These are phyloP conservation scores for Tringa solitaria DNA, from an alignment of 2,113 vertebrate species.

Conservation along the genomic window DNA sequence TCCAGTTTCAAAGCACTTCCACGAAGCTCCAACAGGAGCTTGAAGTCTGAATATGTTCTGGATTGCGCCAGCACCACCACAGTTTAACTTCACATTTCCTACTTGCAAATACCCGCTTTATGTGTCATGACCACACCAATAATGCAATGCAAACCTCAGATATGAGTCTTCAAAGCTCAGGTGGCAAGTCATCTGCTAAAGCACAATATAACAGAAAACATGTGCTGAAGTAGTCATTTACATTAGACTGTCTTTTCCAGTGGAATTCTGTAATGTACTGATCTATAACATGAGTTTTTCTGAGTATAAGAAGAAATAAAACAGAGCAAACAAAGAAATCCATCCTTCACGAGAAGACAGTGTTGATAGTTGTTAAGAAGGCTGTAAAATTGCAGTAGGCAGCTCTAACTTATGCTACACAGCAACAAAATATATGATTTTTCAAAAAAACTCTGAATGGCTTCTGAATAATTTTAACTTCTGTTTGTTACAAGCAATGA, in stretches of 20 bases:
- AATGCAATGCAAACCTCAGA: background rate
- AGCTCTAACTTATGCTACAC: background rate
- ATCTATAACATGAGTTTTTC: background rate
- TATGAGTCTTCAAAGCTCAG: background rate
- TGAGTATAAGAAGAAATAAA: background rate
- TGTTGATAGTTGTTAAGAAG: background rate
- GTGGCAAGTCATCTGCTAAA: background rate
- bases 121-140: background rate
- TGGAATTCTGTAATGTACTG: background rate
- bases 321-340: background rate
- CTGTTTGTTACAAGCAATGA: background rate
- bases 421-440: background rate
- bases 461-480: background rate
- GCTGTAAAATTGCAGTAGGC: background rate
- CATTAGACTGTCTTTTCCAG: background rate
- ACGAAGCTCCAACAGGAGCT: background rate
- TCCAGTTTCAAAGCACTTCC: background rate
- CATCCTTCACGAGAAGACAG: background rate
- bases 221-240: background rate
- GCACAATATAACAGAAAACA: background rate
- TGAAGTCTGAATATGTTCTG: background rate
- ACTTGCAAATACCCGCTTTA: background rate
- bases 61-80: background rate
- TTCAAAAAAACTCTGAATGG: background rate
- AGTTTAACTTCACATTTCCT: background rate